phyloP scores from a whole-genome alignment of 2,888 invertebrate species.

The Rhamphomyia laevipes region DNA sequence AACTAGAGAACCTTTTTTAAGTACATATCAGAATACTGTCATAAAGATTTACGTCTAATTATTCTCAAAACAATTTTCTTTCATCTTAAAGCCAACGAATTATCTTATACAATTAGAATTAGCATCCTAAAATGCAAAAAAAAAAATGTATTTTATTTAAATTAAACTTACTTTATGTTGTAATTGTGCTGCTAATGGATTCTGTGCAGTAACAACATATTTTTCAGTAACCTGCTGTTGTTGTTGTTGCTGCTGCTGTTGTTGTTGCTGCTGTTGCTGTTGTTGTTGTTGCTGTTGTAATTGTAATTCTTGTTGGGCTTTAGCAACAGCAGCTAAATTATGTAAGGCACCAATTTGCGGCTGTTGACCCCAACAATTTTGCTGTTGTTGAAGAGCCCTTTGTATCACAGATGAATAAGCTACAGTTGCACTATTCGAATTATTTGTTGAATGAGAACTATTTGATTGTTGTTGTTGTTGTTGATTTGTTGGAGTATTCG shows the following conservation, averaged over 20 bases:
- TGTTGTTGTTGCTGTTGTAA: constrained; percentile 42
- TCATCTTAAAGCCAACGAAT: no score
- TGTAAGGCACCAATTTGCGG: constrained; percentile 14
- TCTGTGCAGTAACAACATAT: constrained; percentile 7
- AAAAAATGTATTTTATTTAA: background rate
- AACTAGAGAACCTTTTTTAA: no score
- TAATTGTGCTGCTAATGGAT: constrained; percentile 9
- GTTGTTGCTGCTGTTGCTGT: constrained; percentile 36
- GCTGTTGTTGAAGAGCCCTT: constrained; percentile 39
- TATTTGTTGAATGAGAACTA: constrained; percentile 18
- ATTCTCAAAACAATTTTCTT: no score
- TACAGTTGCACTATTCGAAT: constrained; percentile 40
- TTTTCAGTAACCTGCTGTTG: constrained; percentile 17
- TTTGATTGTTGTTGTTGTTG: constrained; percentile 15
- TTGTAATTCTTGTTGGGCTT: constrained; percentile 9
- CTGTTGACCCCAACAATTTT: constrained; percentile 41
- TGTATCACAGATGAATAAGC: constrained; percentile 78
- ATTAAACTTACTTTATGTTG: constrained; percentile 3
- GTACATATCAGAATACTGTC: no score
- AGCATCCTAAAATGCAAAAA: no score
- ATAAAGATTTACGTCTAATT: no score
- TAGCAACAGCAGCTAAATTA: constrained; percentile 2
- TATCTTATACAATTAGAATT: no score
- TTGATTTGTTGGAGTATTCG: constrained; percentile 27
- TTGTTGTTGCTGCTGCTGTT: constrained; percentile 24